Base-by-base conservation (phyloP, 2,888 invertebrate genomes). In the Encarsia formosa region DNA sequence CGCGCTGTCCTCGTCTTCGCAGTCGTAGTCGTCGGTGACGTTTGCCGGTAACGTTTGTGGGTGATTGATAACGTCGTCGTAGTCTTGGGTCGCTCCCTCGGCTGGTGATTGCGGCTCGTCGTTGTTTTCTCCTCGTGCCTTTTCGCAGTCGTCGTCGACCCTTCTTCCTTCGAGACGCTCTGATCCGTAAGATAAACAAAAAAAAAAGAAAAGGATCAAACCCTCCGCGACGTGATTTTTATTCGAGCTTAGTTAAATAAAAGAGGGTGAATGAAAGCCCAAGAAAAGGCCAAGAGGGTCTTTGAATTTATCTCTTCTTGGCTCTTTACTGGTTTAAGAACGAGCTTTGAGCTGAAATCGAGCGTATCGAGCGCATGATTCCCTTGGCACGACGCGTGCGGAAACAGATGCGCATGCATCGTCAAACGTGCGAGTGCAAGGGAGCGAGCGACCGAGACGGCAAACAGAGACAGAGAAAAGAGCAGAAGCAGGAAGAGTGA, bases 61-160 rank as follows among this genome's bases (percentile, higher is more conserved):
- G 43, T 49, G 55, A 51, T 52, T 39, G 52, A 49, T 46, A 45
- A 24, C 43, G 46, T 40, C 43, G 48, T 52, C n/a, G 34, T 37
- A 26, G 44, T 8, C 32, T 23, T n/a, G 26, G n/a, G n/a, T n/a
- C 16, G 20, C 13, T 24, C 24, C 16, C 19, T 4, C 35, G 11
- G 19, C 22, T 20, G 35, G 5, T 31, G 37, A 38, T 43, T 22
- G 31, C 19, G 11, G 11, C 31, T 23, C 13, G 24, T 16, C 32
- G 11, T 6, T 24, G 18, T 38, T 16, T 9, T 38, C 13, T 38
- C 23, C 11, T 20, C 26, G 15, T 19, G n/a, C n/a, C 39, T 9
- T 31, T 47, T 39, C 23, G 13, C 40, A 26, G 5, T 16, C 16
- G 15, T 6, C 24, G 3, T 19, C 18, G 18, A 29, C n/a, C 32